Evolutionary conservation across 1,140 invertebrate species (phyloP).

Genomic region (Cardiocondyla obscurior): DNA sequence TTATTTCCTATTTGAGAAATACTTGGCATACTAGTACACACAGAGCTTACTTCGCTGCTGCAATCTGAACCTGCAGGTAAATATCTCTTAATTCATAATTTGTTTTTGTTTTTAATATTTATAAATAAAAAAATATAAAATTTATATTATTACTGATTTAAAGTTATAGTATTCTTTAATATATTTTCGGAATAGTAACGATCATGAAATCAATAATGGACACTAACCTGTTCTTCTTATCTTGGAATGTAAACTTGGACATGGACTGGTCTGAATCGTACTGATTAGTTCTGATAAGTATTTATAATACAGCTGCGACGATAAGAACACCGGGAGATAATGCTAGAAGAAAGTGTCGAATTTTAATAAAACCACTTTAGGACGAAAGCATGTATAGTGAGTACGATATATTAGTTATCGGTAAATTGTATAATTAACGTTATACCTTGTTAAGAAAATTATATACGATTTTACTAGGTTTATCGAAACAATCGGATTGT

Average conservation of each 20-base stretch:
- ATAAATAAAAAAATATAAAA: not conserved
- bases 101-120: too few relatives aligned
- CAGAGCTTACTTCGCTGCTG: constrained; percentile 88
- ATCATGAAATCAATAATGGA: constrained; percentile 2
- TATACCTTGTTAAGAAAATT: constrained; percentile 89
- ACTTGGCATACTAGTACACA: constrained; percentile 85
- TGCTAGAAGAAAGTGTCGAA: constrained; percentile 82
- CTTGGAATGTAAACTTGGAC: constrained; percentile 75
- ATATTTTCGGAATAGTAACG: not conserved
- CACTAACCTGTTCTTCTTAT: constrained; percentile 82
- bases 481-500: constrained; percentile 92
- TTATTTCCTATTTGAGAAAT: constrained; percentile 88
- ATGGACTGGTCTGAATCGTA: constrained; percentile 87
- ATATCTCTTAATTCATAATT: not conserved
- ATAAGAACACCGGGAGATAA: constrained; percentile 91
- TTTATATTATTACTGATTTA: not conserved
- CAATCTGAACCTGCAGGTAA: constrained; percentile 86
- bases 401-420: not conserved
- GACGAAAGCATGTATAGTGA: not conserved
- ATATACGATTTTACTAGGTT: constrained; percentile 91
- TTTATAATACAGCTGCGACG: constrained; percentile 94
- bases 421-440: constrained; percentile 8
- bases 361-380: not conserved
- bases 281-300: constrained; percentile 94
- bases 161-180: not conserved